Evolutionary conservation across 37 sponge, comb jelly and placozoan species (phyloP), one percentile per base, ranked within the genome.

Genomic region (Lycopodina hypogea): DNA sequence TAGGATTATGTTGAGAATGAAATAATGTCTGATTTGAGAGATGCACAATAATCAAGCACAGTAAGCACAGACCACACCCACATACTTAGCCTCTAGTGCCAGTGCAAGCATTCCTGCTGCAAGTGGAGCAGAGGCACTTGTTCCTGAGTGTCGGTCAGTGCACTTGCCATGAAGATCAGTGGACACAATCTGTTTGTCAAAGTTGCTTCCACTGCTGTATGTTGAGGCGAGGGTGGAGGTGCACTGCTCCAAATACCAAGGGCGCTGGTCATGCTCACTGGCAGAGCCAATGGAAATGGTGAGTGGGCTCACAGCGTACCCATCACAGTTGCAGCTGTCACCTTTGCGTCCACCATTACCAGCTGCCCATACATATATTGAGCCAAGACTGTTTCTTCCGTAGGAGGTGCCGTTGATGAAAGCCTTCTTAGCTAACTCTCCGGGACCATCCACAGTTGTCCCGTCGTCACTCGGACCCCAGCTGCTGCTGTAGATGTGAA

Each of bases 391-490:
- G 30, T 71, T 55, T 37, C 99, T 83, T 51, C 99, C 99, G 84
- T 87, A 56, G 0, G 36, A 68, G 24, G 87, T 67, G 9, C 99
- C 99, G 38, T 89, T 42, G 19, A 58, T 55, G 41, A 99, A 85
- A 19, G 95, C 90, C 30, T 77, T 81, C 61, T 81, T 79, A 0
- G 99, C 95, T 21, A 96, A 85, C 17, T 33, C 74, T 1, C 91
- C 99, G 14, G 99, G 99, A n/a, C 99, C 99, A 79, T 99, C 99
- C 17, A 99, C 85, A 14, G 96, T 99, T 75, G 34, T 15, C 1
- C 99, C 99, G 62, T 99, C 94, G 59, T 99, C 99, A 69, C 87
- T 93, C 9, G 99, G 99, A 11, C 99, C 99, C 99, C 99, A 99
- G 67, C 89, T 87, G 62, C 92, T 88, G 89, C 96, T 99, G 86